These are phyloP conservation scores for Drosophila lacicola DNA, from an alignment of 2,888 invertebrate species.

Conservation along the genomic window DNA sequence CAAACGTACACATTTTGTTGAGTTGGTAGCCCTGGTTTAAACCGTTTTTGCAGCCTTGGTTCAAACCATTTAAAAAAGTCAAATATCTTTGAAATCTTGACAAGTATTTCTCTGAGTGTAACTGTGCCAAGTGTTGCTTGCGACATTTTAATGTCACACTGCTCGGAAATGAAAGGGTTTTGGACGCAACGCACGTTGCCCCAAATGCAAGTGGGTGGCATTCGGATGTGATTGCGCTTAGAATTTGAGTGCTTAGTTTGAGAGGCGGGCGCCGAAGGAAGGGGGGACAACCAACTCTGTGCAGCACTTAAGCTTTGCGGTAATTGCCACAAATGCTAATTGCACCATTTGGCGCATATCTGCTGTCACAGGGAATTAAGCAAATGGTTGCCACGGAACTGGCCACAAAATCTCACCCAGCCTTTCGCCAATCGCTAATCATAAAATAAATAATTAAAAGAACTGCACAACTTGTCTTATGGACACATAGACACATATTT, in stretches of 20 bases:
- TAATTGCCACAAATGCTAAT: conserved; percentile 35
- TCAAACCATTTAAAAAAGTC: too few species aligned
- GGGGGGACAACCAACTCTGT: neutral
- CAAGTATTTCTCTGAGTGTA: conserved; percentile 5
- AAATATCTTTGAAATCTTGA: too few species aligned
- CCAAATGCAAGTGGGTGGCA: conserved; percentile 10
- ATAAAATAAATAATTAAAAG: neutral
- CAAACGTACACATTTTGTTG: too few species aligned
- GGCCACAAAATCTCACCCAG: too few species aligned
- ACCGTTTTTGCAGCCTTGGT: too few species aligned
- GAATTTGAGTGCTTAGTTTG: neutral
- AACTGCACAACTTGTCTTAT: conserved; percentile 10
- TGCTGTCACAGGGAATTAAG: conserved; percentile 20
- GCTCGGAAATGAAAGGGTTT: conserved; percentile 1
- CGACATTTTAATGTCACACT: neutral
- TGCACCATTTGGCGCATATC: conserved; percentile 27
- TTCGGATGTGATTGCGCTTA: conserved; percentile 3
- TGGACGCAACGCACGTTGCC: neutral
- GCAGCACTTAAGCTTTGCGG: conserved; percentile 23
- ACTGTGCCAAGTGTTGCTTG: neutral
- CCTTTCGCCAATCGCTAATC: too few species aligned
- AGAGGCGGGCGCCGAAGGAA: too few species aligned
- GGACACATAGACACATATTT: neutral
- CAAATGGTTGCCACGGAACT: conserved; percentile 17
- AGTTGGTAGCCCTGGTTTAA: too few species aligned